These are phyloP conservation scores for Dermatemys mawii DNA, from an alignment of 2,113 vertebrate genomes.

Conservation along the genomic window DNA sequence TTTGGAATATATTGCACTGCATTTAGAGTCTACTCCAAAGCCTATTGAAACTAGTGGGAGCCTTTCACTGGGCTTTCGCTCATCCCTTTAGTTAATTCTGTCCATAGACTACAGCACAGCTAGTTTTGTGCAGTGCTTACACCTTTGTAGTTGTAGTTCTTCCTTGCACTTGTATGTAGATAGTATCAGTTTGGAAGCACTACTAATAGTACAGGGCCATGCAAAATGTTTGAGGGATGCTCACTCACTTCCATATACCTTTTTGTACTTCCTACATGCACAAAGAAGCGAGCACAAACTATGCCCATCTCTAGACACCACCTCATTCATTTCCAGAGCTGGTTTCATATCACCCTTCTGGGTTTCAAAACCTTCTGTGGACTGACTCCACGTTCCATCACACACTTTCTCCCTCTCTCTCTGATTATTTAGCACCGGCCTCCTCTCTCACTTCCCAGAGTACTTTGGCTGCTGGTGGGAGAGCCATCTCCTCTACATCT, in stretches of 20 bases:
- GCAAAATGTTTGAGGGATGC: slow-evolving; percentile 30
- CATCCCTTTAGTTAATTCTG: not conserved
- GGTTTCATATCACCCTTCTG: slow-evolving; percentile 10
- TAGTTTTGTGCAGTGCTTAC: not conserved
- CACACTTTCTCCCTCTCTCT: not conserved
- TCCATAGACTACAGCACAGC: not conserved
- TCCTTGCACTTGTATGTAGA: not conserved
- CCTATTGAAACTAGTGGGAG: too few species aligned
- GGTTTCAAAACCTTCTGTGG: slow-evolving; percentile 10
- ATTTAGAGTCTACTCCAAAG: not conserved
- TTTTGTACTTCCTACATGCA: not conserved
- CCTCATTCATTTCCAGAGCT: not conserved
- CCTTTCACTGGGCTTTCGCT: not conserved
- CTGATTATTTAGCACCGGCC: not conserved
- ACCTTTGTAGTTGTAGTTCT: slow-evolving; percentile 37
- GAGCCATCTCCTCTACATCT: not conserved
- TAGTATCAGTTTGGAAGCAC: not conserved
- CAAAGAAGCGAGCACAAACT: slow-evolving; percentile 6
- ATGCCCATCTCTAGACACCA: not conserved
- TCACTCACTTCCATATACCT: not conserved
- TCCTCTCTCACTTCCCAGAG: not conserved
- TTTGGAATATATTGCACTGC: not conserved
- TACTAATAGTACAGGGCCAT: too few species aligned
- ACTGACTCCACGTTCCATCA: not conserved
- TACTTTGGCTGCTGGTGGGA: not conserved